Conservation (phyloP, 2,113 vertebrate species). For the Mastomys natalensis region DNA sequence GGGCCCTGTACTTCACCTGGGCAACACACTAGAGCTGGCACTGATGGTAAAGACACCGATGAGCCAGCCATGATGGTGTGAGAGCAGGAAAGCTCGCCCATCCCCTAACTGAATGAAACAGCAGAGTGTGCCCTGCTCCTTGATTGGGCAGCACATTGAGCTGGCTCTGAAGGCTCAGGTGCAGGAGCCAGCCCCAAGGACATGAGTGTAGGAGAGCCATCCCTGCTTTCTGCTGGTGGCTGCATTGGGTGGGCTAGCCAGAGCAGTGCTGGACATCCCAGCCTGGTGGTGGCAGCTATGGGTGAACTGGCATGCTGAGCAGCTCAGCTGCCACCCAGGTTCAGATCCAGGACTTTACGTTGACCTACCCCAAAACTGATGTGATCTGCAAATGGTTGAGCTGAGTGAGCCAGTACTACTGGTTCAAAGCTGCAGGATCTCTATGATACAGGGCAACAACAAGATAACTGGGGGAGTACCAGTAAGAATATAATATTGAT, state of each 20-base stretch:
- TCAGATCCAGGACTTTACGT: background rate
- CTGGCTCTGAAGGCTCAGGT: background rate
- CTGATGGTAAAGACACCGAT: background rate
- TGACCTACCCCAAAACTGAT: background rate
- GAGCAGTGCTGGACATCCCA: background rate
- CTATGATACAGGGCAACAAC: background rate
- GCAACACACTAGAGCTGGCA: background rate
- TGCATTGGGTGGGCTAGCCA: background rate
- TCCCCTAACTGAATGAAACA: background rate
- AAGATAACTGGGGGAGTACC: background rate
- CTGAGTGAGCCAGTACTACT: background rate
- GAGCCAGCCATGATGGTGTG: background rate
- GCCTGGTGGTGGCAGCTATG: background rate
- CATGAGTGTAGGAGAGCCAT: background rate
- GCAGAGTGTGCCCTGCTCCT: background rate
- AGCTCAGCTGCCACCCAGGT: background rate
- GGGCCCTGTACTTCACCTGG: background rate
- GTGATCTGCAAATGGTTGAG: background rate
- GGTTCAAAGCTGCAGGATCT: background rate
- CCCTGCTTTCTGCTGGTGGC: background rate
- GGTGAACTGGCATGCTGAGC: background rate
- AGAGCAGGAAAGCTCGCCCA: background rate
- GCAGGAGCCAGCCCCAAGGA: background rate
- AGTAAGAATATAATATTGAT: background rate
- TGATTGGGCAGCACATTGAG: background rate